phyloP scores from a whole-genome alignment of 2,888 invertebrate genomes.

The Tineola bisselliella region DNA sequence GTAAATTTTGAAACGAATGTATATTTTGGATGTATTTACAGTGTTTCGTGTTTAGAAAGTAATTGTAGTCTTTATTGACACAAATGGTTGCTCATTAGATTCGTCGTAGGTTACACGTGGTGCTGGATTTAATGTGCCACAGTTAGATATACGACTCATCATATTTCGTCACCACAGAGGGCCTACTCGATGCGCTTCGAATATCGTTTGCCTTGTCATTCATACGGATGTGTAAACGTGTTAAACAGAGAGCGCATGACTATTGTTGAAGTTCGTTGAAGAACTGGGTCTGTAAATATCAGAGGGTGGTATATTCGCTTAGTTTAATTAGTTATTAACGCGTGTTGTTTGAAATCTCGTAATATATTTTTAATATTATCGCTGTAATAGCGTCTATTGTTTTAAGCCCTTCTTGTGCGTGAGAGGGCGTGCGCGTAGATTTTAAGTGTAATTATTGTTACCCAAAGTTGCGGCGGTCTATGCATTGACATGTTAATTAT shows the following conservation, averaged over 20 bases:
- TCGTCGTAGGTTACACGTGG: constrained; percentile 49
- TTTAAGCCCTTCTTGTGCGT: not conserved
- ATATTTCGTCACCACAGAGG: not conserved
- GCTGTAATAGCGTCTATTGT: not conserved
- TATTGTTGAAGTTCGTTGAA: not conserved
- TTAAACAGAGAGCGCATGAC: not conserved
- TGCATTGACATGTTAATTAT: not conserved
- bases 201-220: not conserved
- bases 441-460: constrained; percentile 51
- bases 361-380: constrained; percentile 35
- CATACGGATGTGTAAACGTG: not conserved
- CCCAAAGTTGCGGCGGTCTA: constrained; percentile 42
- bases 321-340: constrained; percentile 46
- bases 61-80: constrained; percentile 13
- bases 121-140: constrained; percentile 55
- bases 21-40: constrained; percentile 65
- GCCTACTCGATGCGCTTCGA: too few relatives aligned
- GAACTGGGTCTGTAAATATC: not conserved
- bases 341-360: constrained; percentile 67
- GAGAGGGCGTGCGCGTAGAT: constrained; percentile 55
- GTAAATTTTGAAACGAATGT: constrained; percentile 24
- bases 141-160: constrained; percentile 32
- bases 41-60: constrained; percentile 12
- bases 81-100: constrained; percentile 61
- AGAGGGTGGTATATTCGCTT: constrained; percentile 23